Percentiles rank a stretch among this genome's conserved stretches.
Conservation (phyloP, 2,113 vertebrate genomes). For the Hiodon tergisus region DNA sequence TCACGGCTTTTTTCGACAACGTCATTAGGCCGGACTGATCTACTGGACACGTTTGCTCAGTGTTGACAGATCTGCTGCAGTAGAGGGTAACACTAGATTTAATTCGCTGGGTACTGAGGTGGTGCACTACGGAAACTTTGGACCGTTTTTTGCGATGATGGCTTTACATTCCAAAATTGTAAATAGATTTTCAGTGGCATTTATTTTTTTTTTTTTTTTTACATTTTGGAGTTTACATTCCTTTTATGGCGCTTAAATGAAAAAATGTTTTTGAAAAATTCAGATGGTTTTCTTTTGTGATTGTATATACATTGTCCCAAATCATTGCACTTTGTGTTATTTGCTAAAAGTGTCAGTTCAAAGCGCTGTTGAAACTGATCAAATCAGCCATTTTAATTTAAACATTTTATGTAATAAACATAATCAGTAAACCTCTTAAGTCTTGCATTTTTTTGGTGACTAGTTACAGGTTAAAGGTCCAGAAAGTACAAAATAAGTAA, state of each 20-base stretch:
- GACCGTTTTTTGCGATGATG: not conserved
- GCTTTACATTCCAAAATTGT: conserved; percentile 56
- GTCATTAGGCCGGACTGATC: too few species aligned
- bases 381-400: conserved; percentile 7
- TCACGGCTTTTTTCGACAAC: too few species aligned
- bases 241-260: conserved; percentile 29
- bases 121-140: not conserved
- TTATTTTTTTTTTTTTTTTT: conserved; percentile 45
- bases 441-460: not conserved
- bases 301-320: not conserved
- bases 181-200: conserved; percentile 60
- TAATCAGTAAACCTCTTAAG: not conserved
- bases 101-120: not conserved
- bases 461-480: too few species aligned
- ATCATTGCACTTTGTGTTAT: conserved; percentile 10
- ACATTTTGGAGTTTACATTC: conserved; percentile 38
- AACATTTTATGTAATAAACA: conserved; percentile 21
- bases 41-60: not conserved
- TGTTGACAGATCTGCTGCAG: not conserved
- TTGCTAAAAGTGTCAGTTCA: not conserved
- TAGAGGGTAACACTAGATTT: not conserved
- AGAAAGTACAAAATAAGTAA: too few species aligned
- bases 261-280: not conserved
- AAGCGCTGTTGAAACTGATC: not conserved
- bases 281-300: not conserved